Evolutionary conservation across 2,888 invertebrate genomes (phyloP), one percentile per base, ranked within the genome.

Genomic region (Pogonocherus hispidulus): DNA sequence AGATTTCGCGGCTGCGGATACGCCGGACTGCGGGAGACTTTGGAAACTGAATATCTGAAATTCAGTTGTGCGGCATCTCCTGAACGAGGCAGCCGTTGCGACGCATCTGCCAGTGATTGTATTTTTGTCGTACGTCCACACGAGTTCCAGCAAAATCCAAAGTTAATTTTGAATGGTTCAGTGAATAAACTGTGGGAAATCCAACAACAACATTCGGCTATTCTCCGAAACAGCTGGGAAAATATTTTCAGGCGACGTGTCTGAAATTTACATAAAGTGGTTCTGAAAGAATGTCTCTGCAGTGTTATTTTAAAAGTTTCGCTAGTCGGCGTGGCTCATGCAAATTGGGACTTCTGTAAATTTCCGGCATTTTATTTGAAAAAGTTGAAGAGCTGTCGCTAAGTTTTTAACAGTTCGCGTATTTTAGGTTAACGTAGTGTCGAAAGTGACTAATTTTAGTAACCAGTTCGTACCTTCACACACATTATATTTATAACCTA

Each of bases 401-500:
- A 19, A n/a, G 19, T 55, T 35, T 41, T 19, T 20, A 35, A 55
- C 19, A 35, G 32, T 18, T 9, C 55, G 55, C 23, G 37, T 52
- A n/a, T n/a, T n/a, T 3, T 18, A 6, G 11, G 51, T 18, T 52
- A 16, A n/a, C 9, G 8, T 49, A 62, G 63, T 66, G 69, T 47
- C 23, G 20, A 66, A 63, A 66, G 71, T 32, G 8, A 3, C 22
- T 68, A 62, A 66, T 62, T 67, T 67, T 63, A 69, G 64, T 64
- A 20, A 27, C 67, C 44, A 54, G 67, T 69, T 73, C 63, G 71
- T 69, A 74, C 76, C 76, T 76, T 77, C 75, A 71, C 75, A 74
- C 72, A 71, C 64, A 66, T 77, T 73, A 56, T 76, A 76, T 75
- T 76, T 76, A 73, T 75, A 76, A 68, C 74, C 65, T 52, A 62